Conservation (phyloP, 2,888 invertebrate genomes). For the Stenchaetothrips biformis region DNA sequence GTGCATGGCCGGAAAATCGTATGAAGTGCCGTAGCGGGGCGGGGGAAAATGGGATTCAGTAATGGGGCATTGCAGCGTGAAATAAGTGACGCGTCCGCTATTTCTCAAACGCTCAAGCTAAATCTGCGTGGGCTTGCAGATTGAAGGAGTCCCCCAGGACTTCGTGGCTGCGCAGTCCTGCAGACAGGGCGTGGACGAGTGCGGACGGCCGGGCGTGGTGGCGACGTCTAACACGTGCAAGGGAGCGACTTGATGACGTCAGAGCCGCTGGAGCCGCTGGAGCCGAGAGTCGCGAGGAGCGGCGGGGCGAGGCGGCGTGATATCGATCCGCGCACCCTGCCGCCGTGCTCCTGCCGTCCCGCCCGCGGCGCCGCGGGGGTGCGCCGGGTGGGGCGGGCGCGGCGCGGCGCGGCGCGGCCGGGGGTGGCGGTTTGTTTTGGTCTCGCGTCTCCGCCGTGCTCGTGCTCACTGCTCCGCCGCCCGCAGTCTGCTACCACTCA, state of each 20-base stretch:
- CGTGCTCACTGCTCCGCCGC: neutral
- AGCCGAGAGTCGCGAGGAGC: neutral
- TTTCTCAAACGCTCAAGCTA: no score
- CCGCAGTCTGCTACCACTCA: slow-evolving; percentile 10
- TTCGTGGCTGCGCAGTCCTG: no score
- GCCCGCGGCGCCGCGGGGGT: neutral
- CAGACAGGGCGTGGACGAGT: no score
- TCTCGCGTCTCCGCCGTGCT: slow-evolving; percentile 4
- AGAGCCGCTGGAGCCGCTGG: neutral
- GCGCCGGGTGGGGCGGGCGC: neutral
- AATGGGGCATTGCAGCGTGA: no score
- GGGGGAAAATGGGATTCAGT: no score
- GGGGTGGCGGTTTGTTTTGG: slow-evolving; percentile 15
- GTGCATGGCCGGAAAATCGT: no score
- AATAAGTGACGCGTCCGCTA: no score
- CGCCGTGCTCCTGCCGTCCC: neutral
- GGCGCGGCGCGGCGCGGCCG: neutral
- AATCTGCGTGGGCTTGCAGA: no score
- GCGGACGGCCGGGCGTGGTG: no score
- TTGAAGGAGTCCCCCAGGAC: no score
- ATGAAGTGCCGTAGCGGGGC: no score
- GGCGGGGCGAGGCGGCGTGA: neutral
- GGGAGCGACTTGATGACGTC: neutral
- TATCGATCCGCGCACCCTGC: neutral
- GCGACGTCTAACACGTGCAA: neutral